Evolutionary conservation across 2,113 vertebrate species (phyloP), one percentile per base, ranked within the genome.

Genomic region (Heteronetta atricapilla): DNA sequence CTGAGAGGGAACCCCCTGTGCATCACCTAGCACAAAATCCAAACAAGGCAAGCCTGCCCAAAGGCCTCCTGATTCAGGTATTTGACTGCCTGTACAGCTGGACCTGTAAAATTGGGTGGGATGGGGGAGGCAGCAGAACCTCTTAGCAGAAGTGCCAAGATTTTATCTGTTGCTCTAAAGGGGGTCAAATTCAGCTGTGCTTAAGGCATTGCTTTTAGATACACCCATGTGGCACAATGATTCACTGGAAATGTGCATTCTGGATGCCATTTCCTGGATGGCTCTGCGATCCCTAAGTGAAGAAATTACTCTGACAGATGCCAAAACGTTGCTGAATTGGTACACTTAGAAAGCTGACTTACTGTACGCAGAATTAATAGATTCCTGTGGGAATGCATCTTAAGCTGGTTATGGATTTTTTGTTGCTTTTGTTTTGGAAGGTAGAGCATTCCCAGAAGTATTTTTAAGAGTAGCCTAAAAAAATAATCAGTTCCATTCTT

Each of bases 381-480:
- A 79, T 58, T 90, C 93, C 92, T 72, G 5, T 8, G 69, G 93
- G 86, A 82, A 76, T 40, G 73, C 13, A 20, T 58, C 83, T 78
- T 26, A 52, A 80, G 73, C 90, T 90, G 82, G 88, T 58, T 80
- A 70, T 90, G 86, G 79, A 46, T 20, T 42, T 48, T 58, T 60
- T 56, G 36, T 85, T 81, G 88, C 69, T 82, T 42, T 73, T 92
- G 82, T 82, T 83, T 86, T 82, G 82, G 91, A 89, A 42, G 82
- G 70, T 56, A 53, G 31, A 89, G 50, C 58, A 5, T 84, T 84
- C 86, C 93, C 83, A 79, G 66, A 88, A 3, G 88, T 86, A 76
- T 90, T 94, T 92, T 94, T 88, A 94, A 86, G 83, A 83, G 69
- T 68, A 53, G 64, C 52, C 79, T 56, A 26, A 79, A 94, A 36